A percentile compares a stretch with the other conserved stretches of the same genome.
Conservation (phyloP, 2,888 invertebrate genomes). For the Hyalella azteca region DNA sequence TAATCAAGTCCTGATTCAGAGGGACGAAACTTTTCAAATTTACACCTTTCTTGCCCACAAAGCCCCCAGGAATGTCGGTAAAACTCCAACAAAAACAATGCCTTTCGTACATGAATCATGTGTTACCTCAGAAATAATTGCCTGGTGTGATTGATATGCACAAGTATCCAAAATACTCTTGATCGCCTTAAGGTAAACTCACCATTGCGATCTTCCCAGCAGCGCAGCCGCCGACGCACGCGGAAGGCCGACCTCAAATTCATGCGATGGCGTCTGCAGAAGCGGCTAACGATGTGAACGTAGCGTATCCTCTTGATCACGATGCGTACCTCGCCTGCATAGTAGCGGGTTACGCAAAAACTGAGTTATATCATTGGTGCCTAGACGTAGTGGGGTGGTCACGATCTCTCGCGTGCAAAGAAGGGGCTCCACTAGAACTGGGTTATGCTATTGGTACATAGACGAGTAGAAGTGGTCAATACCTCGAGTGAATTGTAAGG, state of each 20-base stretch:
- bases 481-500: too few species aligned
- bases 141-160: too few species aligned
- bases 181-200: background rate
- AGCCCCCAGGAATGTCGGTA: background rate
- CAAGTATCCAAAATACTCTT: background rate
- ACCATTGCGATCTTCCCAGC: conserved; percentile 13
- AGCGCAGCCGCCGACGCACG: background rate
- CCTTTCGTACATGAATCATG: background rate
- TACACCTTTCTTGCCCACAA: background rate
- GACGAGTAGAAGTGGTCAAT: too few species aligned
- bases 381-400: too few species aligned
- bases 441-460: too few species aligned
- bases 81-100: background rate
- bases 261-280: background rate
- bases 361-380: background rate
- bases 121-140: too few species aligned
- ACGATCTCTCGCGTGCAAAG: too few species aligned
- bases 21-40: too few species aligned
- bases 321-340: background rate
- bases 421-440: too few species aligned
- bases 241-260: conserved; percentile 11
- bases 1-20: too few species aligned
- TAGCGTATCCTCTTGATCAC: background rate
- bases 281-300: conserved; percentile 20
- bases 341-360: background rate